These are phyloP conservation scores for Osmerus eperlanus DNA, from an alignment of 2,113 vertebrate genomes.

Conservation along the genomic window DNA sequence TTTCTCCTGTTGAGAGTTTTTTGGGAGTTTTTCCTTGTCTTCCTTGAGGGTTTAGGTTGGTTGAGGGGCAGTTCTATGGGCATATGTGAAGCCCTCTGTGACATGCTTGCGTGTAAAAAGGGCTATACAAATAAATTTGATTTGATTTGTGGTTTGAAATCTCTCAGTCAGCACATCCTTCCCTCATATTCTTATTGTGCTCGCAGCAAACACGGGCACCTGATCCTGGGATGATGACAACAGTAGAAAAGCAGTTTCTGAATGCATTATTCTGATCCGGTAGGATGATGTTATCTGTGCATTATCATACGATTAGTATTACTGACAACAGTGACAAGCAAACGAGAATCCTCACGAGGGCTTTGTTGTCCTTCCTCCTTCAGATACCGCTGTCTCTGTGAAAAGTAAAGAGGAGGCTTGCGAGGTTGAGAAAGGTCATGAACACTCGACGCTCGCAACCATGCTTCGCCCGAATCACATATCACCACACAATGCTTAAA, in stretches of 20 bases:
- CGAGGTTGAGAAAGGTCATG: too few relatives aligned
- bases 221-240: conserved; percentile 16
- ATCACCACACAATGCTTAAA: too few relatives aligned
- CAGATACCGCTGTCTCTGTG: not conserved
- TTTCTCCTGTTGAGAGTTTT: too few relatives aligned
- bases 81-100: too few relatives aligned
- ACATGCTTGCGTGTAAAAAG: too few relatives aligned
- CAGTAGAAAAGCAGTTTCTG: conserved; percentile 19
- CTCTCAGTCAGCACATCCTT: conserved; percentile 17
- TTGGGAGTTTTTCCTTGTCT: too few relatives aligned
- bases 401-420: too few relatives aligned
- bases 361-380: not conserved
- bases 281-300: conserved; percentile 43
- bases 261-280: conserved; percentile 36
- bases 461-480: too few relatives aligned
- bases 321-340: conserved; percentile 1
- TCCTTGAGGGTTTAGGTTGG: too few relatives aligned
- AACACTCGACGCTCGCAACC: too few relatives aligned
- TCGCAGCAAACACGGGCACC: conserved; percentile 9
- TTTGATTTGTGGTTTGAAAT: not conserved
- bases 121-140: too few relatives aligned
- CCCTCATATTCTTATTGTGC: conserved; percentile 21
- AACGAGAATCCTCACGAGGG: not conserved
- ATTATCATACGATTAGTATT: conserved; percentile 33
- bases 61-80: too few relatives aligned